Base-by-base conservation (phyloP, 2,888 invertebrate genomes). In the Drosophila mimetica region DNA sequence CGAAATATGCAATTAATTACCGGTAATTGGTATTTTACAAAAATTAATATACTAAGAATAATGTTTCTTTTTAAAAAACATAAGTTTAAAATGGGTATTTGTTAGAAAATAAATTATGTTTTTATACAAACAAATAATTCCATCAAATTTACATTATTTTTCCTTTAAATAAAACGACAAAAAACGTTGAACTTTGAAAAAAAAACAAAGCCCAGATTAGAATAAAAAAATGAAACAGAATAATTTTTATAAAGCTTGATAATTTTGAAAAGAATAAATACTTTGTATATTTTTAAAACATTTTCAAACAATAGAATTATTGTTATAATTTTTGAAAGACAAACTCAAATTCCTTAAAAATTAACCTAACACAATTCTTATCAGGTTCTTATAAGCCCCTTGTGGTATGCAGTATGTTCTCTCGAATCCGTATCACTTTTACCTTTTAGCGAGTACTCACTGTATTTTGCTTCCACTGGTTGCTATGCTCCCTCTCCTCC, bases 391-490 rank as follows among this genome's bases (percentile, higher is more conserved):
- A 1, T 0, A n/a, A 13, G 30, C 30, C 3, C 30, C 30, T 32
- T 32, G 30, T 13, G 1, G 30, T 13, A 32, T 32, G 30, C 30
- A 32, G 11, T 4, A 5, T 34, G 13, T n/a, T 4, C 13, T 32
- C 32, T 13, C 9, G 13, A 32, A 1, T 13, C 1, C 13, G 13
- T 4, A 32, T 4, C 13, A 32, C 13, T 32, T 11, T 13, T 2
- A 32, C 4, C 34, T 6, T 44, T 28, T 60, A 58, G 30, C n/a
- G 16, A 11, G 16, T 14, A 7, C 11, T 1, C 8, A 60, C 57
- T 60, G 60, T 67, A 20, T 11, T 39, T 16, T 36, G 14, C 30
- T 53, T 54, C 60, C 58, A 60, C 60, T 60, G 60, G 60, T 60
- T 60, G 58, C 58, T 60, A 60, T 25, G 60, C 16, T 46, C 16